Conservation (phyloP, 2,797 vertebrate species). For the Pseudochaenichthys georgianus region DNA sequence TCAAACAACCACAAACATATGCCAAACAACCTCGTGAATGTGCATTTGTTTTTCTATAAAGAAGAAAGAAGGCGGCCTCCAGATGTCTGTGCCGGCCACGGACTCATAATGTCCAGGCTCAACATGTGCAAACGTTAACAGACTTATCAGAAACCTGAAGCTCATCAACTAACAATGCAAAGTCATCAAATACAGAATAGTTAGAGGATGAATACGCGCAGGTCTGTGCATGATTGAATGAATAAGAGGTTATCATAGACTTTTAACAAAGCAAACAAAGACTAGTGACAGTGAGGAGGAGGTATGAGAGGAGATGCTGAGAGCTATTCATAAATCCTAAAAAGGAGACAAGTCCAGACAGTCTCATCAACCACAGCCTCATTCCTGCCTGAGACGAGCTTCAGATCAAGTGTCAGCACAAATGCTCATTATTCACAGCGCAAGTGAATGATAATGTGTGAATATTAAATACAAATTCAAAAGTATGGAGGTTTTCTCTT, state of each 20-base stretch:
- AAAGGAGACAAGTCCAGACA: conserved; percentile 61
- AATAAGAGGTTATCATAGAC: neutral
- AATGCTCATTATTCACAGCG: neutral
- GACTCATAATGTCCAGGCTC: neutral
- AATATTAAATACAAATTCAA: neutral
- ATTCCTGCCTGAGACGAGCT: conserved; percentile 31
- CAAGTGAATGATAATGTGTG: neutral
- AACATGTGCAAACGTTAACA: neutral
- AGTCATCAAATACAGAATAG: neutral
- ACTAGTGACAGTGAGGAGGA: neutral
- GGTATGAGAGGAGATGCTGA: conserved; percentile 16
- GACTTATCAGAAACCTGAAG: neutral
- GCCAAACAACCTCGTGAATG: neutral
- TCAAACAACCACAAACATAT: neutral
- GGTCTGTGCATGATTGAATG: neutral
- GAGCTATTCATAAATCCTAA: conserved; percentile 33
- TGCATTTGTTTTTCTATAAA: neutral
- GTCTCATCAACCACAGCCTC: conserved; percentile 42
- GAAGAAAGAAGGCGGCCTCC: too few species aligned
- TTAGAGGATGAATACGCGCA: neutral
- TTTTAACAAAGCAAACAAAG: conserved; percentile 5
- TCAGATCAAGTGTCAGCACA: conserved; percentile 28
- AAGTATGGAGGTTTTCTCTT: too few species aligned
- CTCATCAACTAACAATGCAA: neutral
- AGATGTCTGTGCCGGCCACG: neutral